phyloP scores from a whole-genome alignment of 2,113 vertebrate genomes.

The Ranitomeya variabilis region DNA sequence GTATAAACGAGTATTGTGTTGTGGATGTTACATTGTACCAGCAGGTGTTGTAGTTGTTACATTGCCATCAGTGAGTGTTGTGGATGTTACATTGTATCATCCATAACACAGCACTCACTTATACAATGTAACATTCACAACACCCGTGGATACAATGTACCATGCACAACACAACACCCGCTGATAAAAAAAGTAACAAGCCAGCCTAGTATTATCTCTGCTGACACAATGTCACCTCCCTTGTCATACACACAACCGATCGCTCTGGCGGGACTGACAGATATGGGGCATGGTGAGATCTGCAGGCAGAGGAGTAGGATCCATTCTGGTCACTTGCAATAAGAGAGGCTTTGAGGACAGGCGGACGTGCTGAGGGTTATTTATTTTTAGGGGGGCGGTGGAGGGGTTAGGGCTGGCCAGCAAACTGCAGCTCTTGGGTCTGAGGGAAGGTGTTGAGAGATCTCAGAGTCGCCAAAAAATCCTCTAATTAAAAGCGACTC shows the following conservation, averaged over 20 bases:
- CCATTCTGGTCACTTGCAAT: not conserved
- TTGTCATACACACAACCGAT: no score
- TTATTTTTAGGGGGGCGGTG: constrained; percentile 30
- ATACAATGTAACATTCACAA: not conserved
- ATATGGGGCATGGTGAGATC: not conserved
- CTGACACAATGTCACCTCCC: no score
- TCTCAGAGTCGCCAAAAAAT: not conserved
- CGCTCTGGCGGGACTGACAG: not conserved
- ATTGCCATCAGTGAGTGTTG: no score
- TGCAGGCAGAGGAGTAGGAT: not conserved
- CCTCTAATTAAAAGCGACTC: not conserved
- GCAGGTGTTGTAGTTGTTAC: no score
- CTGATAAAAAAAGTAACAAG: not conserved
- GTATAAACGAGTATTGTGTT: no score
- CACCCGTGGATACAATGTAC: no score
- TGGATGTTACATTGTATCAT: no score
- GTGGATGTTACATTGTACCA: no score
- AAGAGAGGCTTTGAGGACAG: constrained; percentile 21
- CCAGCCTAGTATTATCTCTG: no score
- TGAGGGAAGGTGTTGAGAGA: not conserved
- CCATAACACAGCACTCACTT: not conserved
- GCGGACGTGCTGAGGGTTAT: constrained; percentile 25
- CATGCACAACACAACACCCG: no score
- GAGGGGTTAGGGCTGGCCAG: not conserved
- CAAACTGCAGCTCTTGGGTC: not conserved